Percentiles rank a stretch among this genome's conserved stretches.
Conservation (phyloP, 2,888 invertebrate genomes). For the Macroteleia sp. region DNA sequence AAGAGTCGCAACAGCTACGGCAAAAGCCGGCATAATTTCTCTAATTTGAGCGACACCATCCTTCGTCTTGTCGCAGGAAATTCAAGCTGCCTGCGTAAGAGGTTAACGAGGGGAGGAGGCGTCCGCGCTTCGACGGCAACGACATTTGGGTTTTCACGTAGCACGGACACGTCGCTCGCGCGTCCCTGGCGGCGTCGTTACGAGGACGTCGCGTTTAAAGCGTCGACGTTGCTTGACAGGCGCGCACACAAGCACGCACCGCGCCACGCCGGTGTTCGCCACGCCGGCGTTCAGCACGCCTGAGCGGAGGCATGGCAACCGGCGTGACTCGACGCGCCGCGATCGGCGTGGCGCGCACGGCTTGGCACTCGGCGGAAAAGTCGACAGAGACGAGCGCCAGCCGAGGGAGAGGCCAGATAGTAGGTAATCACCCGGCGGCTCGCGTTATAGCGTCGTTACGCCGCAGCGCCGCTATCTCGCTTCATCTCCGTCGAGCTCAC, state of each 20-base stretch:
- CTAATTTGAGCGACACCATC: slow-evolving; percentile 61
- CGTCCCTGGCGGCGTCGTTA: slow-evolving; percentile 81
- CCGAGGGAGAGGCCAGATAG: slow-evolving; percentile 74
- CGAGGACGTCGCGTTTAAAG: slow-evolving; percentile 81
- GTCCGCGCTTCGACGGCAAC: slow-evolving; percentile 62
- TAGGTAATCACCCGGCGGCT: slow-evolving; percentile 83
- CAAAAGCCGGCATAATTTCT: slow-evolving; percentile 60
- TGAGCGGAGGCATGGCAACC: no score
- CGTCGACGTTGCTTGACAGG: slow-evolving; percentile 76
- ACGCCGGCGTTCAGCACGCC: no score
- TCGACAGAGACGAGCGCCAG: no score
- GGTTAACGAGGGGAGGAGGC: slow-evolving; percentile 74
- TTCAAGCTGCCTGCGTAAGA: slow-evolving; percentile 73
- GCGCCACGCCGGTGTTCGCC: no score
- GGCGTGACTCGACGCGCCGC: no score
- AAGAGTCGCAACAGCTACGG: slow-evolving; percentile 48
- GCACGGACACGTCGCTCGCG: slow-evolving; percentile 65
- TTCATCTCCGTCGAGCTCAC: slow-evolving; percentile 44
- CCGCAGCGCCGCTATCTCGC: slow-evolving; percentile 80
- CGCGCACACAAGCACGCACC: no score
- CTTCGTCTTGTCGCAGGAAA: slow-evolving; percentile 62
- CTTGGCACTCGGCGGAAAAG: no score
- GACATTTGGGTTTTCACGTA: slow-evolving; percentile 64
- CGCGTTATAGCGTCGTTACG: slow-evolving; percentile 84
- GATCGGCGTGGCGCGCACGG: no score